A percentile compares a stretch with the other conserved stretches of the same genome.
These are phyloP conservation scores for Isoperla grammatica DNA, from an alignment of 2,888 invertebrate genomes.

Conservation along the genomic window DNA sequence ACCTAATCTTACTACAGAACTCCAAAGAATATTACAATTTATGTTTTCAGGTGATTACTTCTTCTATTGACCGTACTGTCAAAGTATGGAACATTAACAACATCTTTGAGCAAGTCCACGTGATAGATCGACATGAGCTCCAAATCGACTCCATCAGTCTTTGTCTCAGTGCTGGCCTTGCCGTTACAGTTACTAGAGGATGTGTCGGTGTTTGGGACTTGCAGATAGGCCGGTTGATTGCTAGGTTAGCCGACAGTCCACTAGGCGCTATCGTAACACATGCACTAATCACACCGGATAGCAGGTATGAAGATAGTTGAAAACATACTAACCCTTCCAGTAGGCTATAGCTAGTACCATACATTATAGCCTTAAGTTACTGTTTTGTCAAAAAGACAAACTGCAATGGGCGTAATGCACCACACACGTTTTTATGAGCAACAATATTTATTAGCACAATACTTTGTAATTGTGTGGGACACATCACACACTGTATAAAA, in stretches of 20 bases:
- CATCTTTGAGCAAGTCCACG: slow-evolving; percentile 95
- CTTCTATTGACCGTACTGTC: slow-evolving; percentile 94
- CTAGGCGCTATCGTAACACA: slow-evolving; percentile 92
- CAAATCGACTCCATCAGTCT: slow-evolving; percentile 84
- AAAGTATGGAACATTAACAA: slow-evolving; percentile 99
- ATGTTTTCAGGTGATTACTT: slow-evolving; percentile 79
- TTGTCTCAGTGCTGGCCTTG: slow-evolving; percentile 47
- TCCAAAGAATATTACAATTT: no score
- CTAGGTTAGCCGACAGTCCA: slow-evolving; percentile 85
- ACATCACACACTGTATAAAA: no score
- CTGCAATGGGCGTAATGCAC: no score
- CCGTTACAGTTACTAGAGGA: slow-evolving; percentile 88
- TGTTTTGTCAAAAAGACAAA: no score
- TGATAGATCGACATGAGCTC: slow-evolving; percentile 90
- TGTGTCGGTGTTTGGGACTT: slow-evolving; percentile 96
- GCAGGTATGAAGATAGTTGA: no score
- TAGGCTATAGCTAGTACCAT: no score
- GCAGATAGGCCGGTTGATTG: slow-evolving; percentile 72
- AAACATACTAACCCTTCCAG: no score
- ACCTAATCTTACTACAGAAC: no score
- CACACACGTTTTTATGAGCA: no score
- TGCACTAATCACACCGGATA: slow-evolving; percentile 80
- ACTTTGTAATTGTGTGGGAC: no score
- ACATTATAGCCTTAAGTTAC: no score
- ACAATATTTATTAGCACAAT: no score